Evolutionary conservation across 2,113 vertebrate species (phyloP).

Genomic region (Pleuronectes platessa): DNA sequence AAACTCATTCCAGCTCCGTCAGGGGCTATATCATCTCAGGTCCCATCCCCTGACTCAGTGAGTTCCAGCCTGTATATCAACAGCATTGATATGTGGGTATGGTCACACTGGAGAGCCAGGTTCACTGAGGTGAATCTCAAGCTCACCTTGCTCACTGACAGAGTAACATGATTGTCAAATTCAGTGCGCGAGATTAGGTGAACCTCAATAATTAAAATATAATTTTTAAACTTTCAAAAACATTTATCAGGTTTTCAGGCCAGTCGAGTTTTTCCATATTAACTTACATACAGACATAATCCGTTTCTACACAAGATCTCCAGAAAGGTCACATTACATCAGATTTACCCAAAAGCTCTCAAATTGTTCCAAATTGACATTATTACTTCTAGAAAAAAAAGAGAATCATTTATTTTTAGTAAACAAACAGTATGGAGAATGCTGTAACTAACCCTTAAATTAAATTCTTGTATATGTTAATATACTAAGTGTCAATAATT

Average conservation of each 20-base stretch:
- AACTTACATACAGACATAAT: too few relatives aligned
- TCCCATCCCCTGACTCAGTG: slow-evolving; percentile 5
- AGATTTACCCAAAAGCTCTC: too few relatives aligned
- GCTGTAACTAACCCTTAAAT: too few relatives aligned
- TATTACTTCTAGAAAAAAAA: too few relatives aligned
- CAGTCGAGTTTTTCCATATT: neutral
- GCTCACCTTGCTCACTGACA: neutral
- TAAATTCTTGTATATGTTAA: too few relatives aligned
- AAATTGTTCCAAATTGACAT: too few relatives aligned
- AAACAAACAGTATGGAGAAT: too few relatives aligned
- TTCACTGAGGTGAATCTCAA: neutral
- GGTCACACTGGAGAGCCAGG: neutral
- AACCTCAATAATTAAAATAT: neutral
- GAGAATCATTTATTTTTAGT: too few relatives aligned
- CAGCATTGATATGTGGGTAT: neutral
- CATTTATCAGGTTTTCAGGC: neutral
- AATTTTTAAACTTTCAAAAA: neutral
- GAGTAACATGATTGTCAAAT: neutral
- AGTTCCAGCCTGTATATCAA: neutral
- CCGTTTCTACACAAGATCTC: too few relatives aligned
- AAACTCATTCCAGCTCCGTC: slow-evolving; percentile 4
- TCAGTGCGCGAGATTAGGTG: neutral
- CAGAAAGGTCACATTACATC: too few relatives aligned
- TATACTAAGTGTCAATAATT: too few relatives aligned
- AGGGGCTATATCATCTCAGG: neutral